Base-by-base conservation (phyloP, 1,140 invertebrate genomes). In the Bombus confusus region DNA sequence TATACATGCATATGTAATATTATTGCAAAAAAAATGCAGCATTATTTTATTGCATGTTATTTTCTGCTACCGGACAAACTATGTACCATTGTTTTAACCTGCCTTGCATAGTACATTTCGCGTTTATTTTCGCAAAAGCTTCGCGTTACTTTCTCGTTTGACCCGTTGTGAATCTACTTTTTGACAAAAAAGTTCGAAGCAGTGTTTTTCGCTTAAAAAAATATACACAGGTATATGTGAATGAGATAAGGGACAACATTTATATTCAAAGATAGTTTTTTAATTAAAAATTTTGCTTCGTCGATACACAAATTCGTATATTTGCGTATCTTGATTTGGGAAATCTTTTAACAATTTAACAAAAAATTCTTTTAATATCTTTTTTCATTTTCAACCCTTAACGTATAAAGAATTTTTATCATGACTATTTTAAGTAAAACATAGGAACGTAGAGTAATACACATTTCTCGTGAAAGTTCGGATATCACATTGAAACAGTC, bases 251-350 rank as follows among this genome's bases (percentile, higher is more conserved):
- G 28, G 15, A 72, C 57, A 59, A 71, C 69, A 57, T 57, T 18
- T 52, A 12, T 15, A 73, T 72, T 81, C 5, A 12, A 6, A 8
- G 47, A 31, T 72, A 15, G 3, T 62, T 73, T 73, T 81, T 73
- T 73, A 73, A 81, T 81, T 73, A 81, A 73, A 81, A 73, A 73
- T 62, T 73, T 22, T 34, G 22, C 9, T 25, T 18, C 47, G 22
- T 73, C 47, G n/a, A 34, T 73, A 62, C 28, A 15, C 0, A 15
- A n/a, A 57, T 71, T 52, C 31, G 15, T 37, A n/a, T 80, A 31
- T 39, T 31, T 37, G 41, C 4, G 25, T 13, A 6, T 25, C 22
- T 12, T 47, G 15, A 73, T 31, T n/a, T 68, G 6, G 64, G 22
- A 31, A 18, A 4, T 22, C 10, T 15, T 1, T 25, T 2, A 72